Conservation (phyloP, 2,797 vertebrate genomes). For the Danio tinwini region DNA sequence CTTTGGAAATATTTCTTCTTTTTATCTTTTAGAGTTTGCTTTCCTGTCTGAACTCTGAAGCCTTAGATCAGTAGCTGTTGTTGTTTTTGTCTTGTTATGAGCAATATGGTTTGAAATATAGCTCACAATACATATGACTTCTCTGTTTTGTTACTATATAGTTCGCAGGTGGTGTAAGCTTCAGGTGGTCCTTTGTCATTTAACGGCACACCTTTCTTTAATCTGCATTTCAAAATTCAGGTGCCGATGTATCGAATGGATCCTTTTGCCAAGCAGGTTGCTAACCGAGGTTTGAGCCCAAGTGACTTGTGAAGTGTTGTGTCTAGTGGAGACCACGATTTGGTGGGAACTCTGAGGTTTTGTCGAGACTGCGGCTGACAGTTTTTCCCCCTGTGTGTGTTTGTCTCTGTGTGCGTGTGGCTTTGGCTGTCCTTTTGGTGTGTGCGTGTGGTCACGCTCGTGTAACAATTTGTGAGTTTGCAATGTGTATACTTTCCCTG, state of each 20-base stretch:
- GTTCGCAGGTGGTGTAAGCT: background rate
- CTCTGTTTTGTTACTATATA: background rate
- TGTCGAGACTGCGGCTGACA: slow-evolving; percentile 56
- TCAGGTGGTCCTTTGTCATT: background rate
- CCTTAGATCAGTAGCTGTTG: slow-evolving; percentile 26
- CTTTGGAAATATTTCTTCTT: slow-evolving; percentile 1
- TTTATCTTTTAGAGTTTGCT: slow-evolving; percentile 17
- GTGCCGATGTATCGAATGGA: background rate
- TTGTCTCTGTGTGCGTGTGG: slow-evolving; percentile 46
- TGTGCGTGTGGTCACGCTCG: slow-evolving; percentile 44
- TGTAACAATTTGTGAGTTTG: slow-evolving; percentile 40
- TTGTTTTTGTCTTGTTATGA: slow-evolving; percentile 19
- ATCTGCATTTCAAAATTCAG: slow-evolving; percentile 25
- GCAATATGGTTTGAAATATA: background rate
- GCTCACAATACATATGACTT: background rate
- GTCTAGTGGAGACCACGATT: slow-evolving; percentile 57
- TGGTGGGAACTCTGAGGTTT: slow-evolving; percentile 66
- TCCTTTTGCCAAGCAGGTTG: slow-evolving; percentile 27
- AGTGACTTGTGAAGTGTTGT: slow-evolving; percentile 45
- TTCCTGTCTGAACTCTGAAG: slow-evolving; percentile 33
- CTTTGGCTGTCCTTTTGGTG: slow-evolving; percentile 40
- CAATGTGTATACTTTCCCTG: slow-evolving; percentile 49
- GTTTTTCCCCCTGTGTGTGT: slow-evolving; percentile 49
- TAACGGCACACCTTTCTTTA: slow-evolving; percentile 14
- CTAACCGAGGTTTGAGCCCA: slow-evolving; percentile 31